Evolutionary conservation across 1,140 invertebrate species (phyloP).

Genomic region (Anadara kagoshimensis): DNA sequence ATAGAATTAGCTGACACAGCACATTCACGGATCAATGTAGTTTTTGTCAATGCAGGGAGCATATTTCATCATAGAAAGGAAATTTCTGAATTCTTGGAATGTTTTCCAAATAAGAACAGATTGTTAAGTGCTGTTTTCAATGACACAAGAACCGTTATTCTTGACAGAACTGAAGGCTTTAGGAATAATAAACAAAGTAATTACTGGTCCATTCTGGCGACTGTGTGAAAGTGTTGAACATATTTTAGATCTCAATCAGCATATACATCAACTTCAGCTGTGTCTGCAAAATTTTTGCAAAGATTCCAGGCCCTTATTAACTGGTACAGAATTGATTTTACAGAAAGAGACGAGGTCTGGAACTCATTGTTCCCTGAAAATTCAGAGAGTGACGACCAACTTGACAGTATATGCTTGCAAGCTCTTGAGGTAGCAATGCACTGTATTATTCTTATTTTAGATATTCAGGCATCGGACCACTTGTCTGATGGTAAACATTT

Average conservation of each 20-base stretch:
- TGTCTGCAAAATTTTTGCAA: slow-evolving; percentile 4
- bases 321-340: slow-evolving; percentile 26
- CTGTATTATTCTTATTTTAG: slow-evolving; percentile 7
- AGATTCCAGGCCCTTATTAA: slow-evolving; percentile 1
- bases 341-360: neutral
- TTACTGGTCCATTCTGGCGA: slow-evolving; percentile 23
- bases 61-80: slow-evolving; percentile 12
- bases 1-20: slow-evolving; percentile 18
- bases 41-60: too few species aligned
- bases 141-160: slow-evolving; percentile 12
- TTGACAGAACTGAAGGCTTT: slow-evolving; percentile 11
- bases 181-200: slow-evolving; percentile 21
- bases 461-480: slow-evolving; percentile 14
- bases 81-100: slow-evolving; percentile 10
- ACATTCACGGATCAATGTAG: slow-evolving; percentile 19
- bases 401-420: slow-evolving; percentile 17
- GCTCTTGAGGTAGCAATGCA: slow-evolving; percentile 12
- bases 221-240: slow-evolving; percentile 2
- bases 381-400: neutral
- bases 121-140: slow-evolving; percentile 1
- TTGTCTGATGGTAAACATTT: slow-evolving; percentile 18
- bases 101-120: slow-evolving; percentile 6
- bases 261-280: neutral
- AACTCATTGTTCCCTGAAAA: slow-evolving; percentile 6
- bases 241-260: slow-evolving; percentile 17